These are phyloP conservation scores for Drosophila borealis DNA, from an alignment of 2,888 invertebrate genomes.

Conservation along the genomic window DNA sequence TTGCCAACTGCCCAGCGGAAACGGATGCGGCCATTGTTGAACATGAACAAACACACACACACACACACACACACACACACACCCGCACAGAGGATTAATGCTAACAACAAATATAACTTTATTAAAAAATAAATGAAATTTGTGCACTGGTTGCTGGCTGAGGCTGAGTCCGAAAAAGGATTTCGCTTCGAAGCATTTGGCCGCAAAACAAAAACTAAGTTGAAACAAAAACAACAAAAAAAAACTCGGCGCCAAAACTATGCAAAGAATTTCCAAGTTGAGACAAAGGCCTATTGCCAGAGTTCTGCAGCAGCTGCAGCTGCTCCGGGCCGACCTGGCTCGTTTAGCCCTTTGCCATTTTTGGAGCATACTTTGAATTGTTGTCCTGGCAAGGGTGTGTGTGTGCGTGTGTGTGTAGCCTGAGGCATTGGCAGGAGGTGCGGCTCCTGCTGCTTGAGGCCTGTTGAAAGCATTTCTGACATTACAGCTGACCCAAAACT, in stretches of 20 bases:
- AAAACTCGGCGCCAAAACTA: constrained; percentile 53
- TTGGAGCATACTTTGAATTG: constrained; percentile 62
- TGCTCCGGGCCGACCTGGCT: constrained; percentile 8
- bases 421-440: constrained; percentile 36
- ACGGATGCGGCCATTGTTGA: constrained; percentile 79
- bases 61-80: constrained; percentile 25
- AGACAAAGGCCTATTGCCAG: constrained; percentile 59
- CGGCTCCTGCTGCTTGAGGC: constrained; percentile 24
- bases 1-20: constrained; percentile 64
- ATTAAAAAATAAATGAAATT: constrained; percentile 80
- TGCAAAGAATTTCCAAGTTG: constrained; percentile 66
- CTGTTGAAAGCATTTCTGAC: constrained; percentile 59
- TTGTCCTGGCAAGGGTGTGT: constrained; percentile 34
- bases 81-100: constrained; percentile 61
- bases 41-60: constrained; percentile 57
- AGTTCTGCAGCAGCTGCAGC: constrained; percentile 12
- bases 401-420: constrained; percentile 8
- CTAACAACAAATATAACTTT: constrained; percentile 80
- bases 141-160: constrained; percentile 47
- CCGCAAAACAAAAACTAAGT: constrained; percentile 54
- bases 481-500: constrained; percentile 62
- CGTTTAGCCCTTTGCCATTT: constrained; percentile 39
- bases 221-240: constrained; percentile 22
- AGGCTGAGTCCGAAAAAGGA: constrained; percentile 49
- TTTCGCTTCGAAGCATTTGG: constrained; percentile 19